Evolutionary conservation across 2,888 invertebrate genomes (phyloP), one percentile per base, ranked within the genome.

Genomic region (Emmelina monodactyla): DNA sequence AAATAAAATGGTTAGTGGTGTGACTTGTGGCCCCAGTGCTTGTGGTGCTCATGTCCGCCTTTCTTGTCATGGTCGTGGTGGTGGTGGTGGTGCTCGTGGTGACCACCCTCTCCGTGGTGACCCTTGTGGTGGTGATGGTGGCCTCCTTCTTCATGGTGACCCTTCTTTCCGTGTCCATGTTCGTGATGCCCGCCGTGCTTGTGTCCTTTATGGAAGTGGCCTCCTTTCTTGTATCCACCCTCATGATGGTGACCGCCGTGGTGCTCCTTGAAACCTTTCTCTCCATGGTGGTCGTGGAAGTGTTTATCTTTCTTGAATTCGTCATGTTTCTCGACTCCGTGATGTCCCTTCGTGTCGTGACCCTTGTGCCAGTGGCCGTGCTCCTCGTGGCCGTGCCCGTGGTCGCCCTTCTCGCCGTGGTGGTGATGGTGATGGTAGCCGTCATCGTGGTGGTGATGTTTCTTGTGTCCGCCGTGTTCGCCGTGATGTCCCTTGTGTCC

Each of bases 251-350:
- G 87, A 25, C 84, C 88, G 34, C 89, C 91, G 57, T 91, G 87
- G 51, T 90, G 88, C 53, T 88, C 87, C 59, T 91, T 87, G 55
- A 85, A 85, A 1, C 89, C 91, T 46, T 86, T 85, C 47, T 89
- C 88, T 45, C 91, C 89, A 53, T 90, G 87, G 61, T 91, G 90
- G 49, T 92, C 89, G 63, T 87, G 91, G 84, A 89, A 91, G 64
- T 92, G 89, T 55, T 91, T 91, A 55, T 91, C 88, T 62, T 92
- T 91, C 58, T 91, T 89, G 76, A 85, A 90, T 64, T 92, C 92
- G 65, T 92, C 89, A 46, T 88, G 73, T 55, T 92, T 90, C 68
- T 91, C 90, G 4, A 91, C 81, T 47, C 90, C 88, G 56, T 92
- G 92, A 52, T 90, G 89, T 43, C 92, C 91, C 57, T 92, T 89